These are phyloP conservation scores for Clarias magur DNA, from an alignment of 2,113 vertebrate species.

Conservation along the genomic window DNA sequence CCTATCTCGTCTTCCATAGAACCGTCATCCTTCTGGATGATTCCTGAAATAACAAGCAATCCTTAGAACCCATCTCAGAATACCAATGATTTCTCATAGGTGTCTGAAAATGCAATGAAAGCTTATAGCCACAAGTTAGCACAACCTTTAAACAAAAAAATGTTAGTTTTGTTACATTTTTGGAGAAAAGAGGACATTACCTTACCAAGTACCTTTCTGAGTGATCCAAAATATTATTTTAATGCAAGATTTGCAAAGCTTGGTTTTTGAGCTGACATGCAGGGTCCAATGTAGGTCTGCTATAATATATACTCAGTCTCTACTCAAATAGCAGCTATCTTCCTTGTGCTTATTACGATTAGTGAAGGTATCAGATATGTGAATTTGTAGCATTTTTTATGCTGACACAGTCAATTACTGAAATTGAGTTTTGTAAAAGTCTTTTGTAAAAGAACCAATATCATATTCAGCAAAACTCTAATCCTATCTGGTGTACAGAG, in stretches of 20 bases:
- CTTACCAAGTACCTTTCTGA: too few relatives aligned
- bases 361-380: background rate
- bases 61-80: background rate
- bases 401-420: background rate
- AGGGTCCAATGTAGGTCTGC: background rate
- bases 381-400: background rate
- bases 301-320: background rate
- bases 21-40: conserved; percentile 83
- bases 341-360: background rate
- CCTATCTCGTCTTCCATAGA: conserved; percentile 87
- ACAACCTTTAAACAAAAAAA: background rate
- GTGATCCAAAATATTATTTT: background rate
- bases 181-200: background rate
- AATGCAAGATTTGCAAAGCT: background rate
- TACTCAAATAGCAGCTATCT: background rate
- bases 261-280: background rate
- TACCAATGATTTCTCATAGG: too few relatives aligned
- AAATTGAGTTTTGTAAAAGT: background rate
- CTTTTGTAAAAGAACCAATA: background rate
- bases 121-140: background rate
- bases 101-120: background rate
- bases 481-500: background rate
- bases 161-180: background rate
- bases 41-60: conserved; percentile 72
- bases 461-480: background rate